Evolutionary conservation across 2,888 invertebrate species (phyloP), one percentile per base, ranked within the genome.

Genomic region (Meganola albula): DNA sequence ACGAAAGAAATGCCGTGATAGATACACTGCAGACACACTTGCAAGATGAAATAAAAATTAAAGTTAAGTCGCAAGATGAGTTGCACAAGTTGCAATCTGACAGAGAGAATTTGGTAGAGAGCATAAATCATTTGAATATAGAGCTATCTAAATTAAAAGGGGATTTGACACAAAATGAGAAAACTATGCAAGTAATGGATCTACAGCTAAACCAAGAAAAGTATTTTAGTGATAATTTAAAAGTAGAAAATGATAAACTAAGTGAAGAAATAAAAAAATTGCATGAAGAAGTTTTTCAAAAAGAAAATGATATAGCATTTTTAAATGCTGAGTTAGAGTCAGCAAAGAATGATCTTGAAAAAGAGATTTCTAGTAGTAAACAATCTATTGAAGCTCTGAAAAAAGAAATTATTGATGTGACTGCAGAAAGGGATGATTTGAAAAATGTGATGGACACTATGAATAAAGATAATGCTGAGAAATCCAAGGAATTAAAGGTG

Each of bases 11-110:
- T 34, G 69, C 67, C 18, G 63, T 53, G 12, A 60, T 72, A 5
- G 57, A 60, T 39, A 54, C 68, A 12, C 45, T 77, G 10, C 67
- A 74, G 53, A 58, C 50, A 28, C 76, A 75, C 48, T 40, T 78
- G 20, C 64, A 72, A 28, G 62, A 66, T 40, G 77, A 78, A 52
- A 72, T 74, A 11, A 41, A 68, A 12, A 70, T 58, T 34, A 78
- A 75, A 48, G 41, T 68, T 6, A 43, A 42, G 12, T 40, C 71
- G 22, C 68, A 74, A 48, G 53, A 59, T 23, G 65, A 73, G 47
- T 30, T 72, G 1, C 43, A 48, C 4, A 45, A 60, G 36, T 34
- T 65, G 14, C 51, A 59, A 7, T 41, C 45, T 24, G 39, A 47
- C n/a, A 63, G 59, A 42, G 37, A 35, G 7, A 22, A 35, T 14